Base-by-base conservation (phyloP, 37 sponge, comb jelly and placozoan species). In the Beroe ovata region DNA sequence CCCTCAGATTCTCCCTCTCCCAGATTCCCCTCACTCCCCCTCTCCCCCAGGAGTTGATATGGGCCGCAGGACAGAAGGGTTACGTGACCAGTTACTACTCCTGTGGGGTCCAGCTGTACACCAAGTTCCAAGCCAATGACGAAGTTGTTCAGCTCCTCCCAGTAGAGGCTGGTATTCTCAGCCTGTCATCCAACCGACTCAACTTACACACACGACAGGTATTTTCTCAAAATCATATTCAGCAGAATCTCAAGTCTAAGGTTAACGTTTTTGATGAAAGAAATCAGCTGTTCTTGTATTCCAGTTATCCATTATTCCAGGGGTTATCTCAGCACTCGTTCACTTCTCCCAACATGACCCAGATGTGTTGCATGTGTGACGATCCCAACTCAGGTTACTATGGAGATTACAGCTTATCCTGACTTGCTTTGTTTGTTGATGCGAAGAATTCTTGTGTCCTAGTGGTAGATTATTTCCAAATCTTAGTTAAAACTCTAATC, bases 21-120 rank as follows among this genome's bases (percentile, higher is more conserved):
- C n/a, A n/a, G n/a, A n/a, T n/a, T n/a, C n/a, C n/a, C 11, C 54
- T 11, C 54, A 62, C 63, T 21, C 4, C 20, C 71, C 38, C 11
- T 8, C 36, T 69, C 18, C 41, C 1, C 2, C 84, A 77, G 84
- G 84, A 77, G 47, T 40, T 77, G 38, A 36, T 77, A 3, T 77
- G 84, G 84, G 84, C 33, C 1, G 84, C 54, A 77, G 84, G 84
- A 77, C 84, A 77, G 84, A 77, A 77, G n/a, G 84, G 84, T 25
- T 42, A 42, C 33, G 84, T 77, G 0, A 77, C 84, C 28, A 77
- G 84, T 29, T 77, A 77, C 84, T 77, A 77, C 38, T 77, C 84
- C n/a, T 77, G 84, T 41, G 84, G 84, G 25, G 8, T 77, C 0
- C 84, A 77, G 38, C 84, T 42, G 29, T 77, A 77, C 28, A 77